Evolutionary conservation across 2,888 invertebrate genomes (phyloP).

Genomic region (Drosophila falleni): DNA sequence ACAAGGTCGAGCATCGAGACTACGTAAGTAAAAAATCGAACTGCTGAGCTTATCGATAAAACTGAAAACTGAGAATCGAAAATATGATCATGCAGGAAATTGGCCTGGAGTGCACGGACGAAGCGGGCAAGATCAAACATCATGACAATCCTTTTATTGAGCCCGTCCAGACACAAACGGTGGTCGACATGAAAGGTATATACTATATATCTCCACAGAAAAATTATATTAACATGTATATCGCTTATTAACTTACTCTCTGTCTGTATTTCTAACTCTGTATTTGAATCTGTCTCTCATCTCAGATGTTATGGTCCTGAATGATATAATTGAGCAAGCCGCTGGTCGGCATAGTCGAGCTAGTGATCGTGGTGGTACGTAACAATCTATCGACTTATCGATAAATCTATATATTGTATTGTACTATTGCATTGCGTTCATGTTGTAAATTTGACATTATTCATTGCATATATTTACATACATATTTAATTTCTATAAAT

Average conservation of each 20-base stretch:
- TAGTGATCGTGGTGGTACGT: slow-evolving; percentile 95
- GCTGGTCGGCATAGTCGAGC: slow-evolving; percentile 94
- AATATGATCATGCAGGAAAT: slow-evolving; percentile 88
- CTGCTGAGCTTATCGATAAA: neutral
- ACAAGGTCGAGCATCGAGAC: slow-evolving; percentile 89
- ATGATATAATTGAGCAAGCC: slow-evolving; percentile 98
- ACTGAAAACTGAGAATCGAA: neutral
- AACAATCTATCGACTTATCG: slow-evolving; percentile 26
- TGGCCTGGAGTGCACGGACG: slow-evolving; percentile 92
- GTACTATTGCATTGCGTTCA: slow-evolving; percentile 62
- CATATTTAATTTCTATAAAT: slow-evolving; percentile 16
- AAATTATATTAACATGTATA: neutral
- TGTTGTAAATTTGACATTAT: slow-evolving; percentile 61
- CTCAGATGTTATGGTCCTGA: slow-evolving; percentile 97
- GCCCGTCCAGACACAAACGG: slow-evolving; percentile 93
- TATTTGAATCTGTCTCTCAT: neutral
- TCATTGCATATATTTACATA: slow-evolving; percentile 37
- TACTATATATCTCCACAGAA: neutral
- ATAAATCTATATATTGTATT: slow-evolving; percentile 29
- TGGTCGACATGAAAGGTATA: slow-evolving; percentile 96
- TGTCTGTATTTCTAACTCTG: slow-evolving; percentile 55
- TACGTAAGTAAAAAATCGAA: slow-evolving; percentile 87
- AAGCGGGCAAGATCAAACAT: slow-evolving; percentile 93
- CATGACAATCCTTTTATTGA: slow-evolving; percentile 97
- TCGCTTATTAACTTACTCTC: neutral